Conservation (phyloP, 2,113 vertebrate species). For the Mesitornis unicolor region DNA sequence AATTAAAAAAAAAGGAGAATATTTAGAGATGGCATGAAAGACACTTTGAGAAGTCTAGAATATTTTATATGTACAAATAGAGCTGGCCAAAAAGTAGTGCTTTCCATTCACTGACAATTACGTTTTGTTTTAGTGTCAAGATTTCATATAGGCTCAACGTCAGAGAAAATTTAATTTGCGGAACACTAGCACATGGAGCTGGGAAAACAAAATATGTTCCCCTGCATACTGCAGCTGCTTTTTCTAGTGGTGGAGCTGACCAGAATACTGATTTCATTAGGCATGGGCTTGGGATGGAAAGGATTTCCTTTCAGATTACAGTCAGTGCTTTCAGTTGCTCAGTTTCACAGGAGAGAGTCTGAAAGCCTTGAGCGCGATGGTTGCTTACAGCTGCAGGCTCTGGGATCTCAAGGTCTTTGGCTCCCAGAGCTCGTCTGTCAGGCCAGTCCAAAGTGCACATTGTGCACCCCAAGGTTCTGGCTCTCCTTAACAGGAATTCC, state of each 20-base stretch:
- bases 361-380: background rate
- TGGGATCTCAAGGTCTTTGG: background rate
- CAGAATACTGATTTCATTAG: constrained; percentile 19
- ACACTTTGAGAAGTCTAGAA: background rate
- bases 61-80: background rate
- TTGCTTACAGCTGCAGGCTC: background rate
- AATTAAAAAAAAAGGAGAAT: background rate
- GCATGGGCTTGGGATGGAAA: background rate
- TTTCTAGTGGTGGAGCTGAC: background rate
- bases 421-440: background rate
- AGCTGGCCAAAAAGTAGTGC: background rate
- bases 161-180: background rate
- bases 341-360: background rate
- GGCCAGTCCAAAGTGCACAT: background rate
- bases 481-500: background rate
- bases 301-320: background rate
- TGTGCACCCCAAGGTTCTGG: background rate
- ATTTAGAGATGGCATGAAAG: background rate
- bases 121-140: constrained; percentile 20
- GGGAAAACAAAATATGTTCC: background rate
- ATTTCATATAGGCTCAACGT: background rate
- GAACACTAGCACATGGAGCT: background rate
- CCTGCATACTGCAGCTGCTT: constrained; percentile 18
- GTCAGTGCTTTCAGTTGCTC: background rate
- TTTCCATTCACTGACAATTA: constrained; percentile 5